Conservation (phyloP, 2,113 vertebrate species). For the Cottus gobio region DNA sequence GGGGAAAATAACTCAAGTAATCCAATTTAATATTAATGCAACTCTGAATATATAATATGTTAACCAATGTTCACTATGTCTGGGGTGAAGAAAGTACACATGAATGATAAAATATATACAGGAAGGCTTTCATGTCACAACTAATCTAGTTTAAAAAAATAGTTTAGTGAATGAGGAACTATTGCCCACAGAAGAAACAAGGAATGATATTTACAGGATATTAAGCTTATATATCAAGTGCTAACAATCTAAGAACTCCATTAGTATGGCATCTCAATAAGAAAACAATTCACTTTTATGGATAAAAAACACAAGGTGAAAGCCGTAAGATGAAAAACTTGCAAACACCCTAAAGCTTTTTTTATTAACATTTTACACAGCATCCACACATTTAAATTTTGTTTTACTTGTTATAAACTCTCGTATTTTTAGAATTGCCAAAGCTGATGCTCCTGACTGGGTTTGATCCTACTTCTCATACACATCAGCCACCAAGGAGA, state of each 20-base stretch:
- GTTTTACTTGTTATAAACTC: too few relatives aligned
- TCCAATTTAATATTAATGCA: constrained; percentile 33
- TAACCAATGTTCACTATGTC: neutral
- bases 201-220: constrained; percentile 3
- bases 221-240: constrained; percentile 27
- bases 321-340: too few relatives aligned
- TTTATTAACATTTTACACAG: too few relatives aligned
- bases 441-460: too few relatives aligned
- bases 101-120: constrained; percentile 27
- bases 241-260: neutral
- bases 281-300: neutral
- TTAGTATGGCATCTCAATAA: neutral
- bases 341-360: too few relatives aligned
- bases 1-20: constrained; percentile 28
- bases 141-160: constrained; percentile 17
- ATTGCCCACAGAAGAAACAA: neutral
- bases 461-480: too few relatives aligned
- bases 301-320: neutral
- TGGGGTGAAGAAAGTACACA: constrained; percentile 7
- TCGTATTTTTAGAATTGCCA: too few relatives aligned
- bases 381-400: too few relatives aligned
- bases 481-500: too few relatives aligned
- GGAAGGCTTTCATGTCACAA: constrained; percentile 20
- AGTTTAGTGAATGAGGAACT: neutral
- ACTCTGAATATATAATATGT: constrained; percentile 18